Percentiles rank a stretch among this genome's conserved stretches.
phyloP scores from a whole-genome alignment of 1,140 invertebrate genomes.

The Drosophila persimilis region DNA sequence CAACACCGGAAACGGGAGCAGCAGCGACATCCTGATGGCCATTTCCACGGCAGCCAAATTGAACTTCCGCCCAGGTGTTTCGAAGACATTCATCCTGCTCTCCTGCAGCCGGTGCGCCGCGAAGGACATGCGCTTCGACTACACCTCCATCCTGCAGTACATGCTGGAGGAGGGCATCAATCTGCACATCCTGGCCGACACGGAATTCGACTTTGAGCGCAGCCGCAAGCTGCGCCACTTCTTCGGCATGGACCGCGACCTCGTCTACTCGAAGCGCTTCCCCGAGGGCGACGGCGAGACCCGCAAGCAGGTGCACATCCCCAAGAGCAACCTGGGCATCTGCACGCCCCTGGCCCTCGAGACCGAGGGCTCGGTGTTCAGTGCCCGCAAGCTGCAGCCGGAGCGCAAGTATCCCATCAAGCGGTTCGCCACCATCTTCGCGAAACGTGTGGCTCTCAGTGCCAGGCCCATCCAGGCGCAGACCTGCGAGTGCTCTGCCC shows the following conservation, averaged over 20 bases:
- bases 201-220: constrained; percentile 89
- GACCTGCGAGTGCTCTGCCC: constrained; percentile 89
- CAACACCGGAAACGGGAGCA: constrained; percentile 84
- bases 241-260: constrained; percentile 89
- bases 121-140: constrained; percentile 89
- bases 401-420: constrained; percentile 86
- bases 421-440: constrained; percentile 88
- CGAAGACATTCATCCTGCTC: constrained; percentile 92
- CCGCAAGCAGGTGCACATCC: constrained; percentile 88
- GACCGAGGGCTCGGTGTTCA: constrained; percentile 91
- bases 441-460: constrained; percentile 86
- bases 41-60: constrained; percentile 89
- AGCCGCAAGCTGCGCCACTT: constrained; percentile 88
- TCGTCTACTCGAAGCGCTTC: constrained; percentile 91
- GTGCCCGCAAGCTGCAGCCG: constrained; percentile 85
- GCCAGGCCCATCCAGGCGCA: constrained; percentile 87
- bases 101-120: constrained; percentile 90
- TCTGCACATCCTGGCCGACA: constrained; percentile 92
- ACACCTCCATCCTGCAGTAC: constrained; percentile 90
- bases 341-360: constrained; percentile 92
- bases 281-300: constrained; percentile 87
- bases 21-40: constrained; percentile 89
- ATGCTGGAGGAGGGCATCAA: constrained; percentile 91
- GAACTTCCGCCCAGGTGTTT: constrained; percentile 92
- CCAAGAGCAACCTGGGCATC: constrained; percentile 89